Percentiles rank a stretch among this genome's conserved stretches.
phyloP scores from a whole-genome alignment of 2,888 invertebrate genomes.

The Pristionchus japonicus region DNA sequence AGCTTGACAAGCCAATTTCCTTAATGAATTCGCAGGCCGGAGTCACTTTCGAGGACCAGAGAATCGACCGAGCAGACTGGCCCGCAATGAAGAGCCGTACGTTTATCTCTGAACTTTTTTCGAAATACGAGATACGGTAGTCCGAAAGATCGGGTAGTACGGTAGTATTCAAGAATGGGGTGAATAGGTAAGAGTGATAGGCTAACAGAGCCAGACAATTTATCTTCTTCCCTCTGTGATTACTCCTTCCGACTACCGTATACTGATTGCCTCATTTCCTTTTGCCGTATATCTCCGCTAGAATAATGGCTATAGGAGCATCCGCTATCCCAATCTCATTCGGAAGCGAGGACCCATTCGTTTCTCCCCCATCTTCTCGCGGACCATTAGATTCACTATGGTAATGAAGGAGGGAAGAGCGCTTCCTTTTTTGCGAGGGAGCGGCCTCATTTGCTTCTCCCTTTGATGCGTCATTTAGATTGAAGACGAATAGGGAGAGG shows the following conservation, averaged over 20 bases:
- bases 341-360: neutral
- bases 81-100: constrained; percentile 57
- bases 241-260: neutral
- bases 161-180: no score
- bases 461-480: neutral
- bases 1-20: neutral
- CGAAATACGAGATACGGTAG: no score
- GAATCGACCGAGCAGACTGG: constrained; percentile 58
- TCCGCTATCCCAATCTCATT: constrained; percentile 6
- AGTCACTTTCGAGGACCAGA: constrained; percentile 56
- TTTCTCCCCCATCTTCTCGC: neutral
- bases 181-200: no score
- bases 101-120: no score
- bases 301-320: neutral
- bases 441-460: neutral
- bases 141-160: no score
- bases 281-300: neutral
- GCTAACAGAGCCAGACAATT: neutral
- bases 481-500: neutral
- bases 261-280: neutral
- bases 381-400: constrained; percentile 32
- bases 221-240: neutral
- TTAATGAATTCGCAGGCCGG: constrained; percentile 49
- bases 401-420: neutral
- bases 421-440: constrained; percentile 10